Base-by-base conservation (phyloP, 2,888 invertebrate species). In the Eubasilissa splendida region DNA sequence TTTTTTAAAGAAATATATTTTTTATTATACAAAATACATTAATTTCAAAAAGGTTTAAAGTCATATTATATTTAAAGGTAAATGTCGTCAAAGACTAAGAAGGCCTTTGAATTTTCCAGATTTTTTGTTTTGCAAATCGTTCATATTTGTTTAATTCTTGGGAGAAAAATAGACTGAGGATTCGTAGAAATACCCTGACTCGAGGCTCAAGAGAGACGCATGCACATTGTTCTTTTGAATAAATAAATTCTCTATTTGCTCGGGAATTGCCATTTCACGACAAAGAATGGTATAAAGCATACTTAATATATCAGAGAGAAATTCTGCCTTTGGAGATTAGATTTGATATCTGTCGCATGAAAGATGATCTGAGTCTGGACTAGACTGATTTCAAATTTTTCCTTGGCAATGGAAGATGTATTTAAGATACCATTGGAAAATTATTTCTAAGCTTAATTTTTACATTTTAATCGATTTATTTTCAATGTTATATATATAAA, bases 141-240 rank as follows among this genome's bases (percentile, higher is more conserved):
- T 66, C 59, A 76, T 82, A 80, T 82, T 82, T 82, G 79, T 80
- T 74, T 80, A 80, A 82, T 82, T 80, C 75, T 82, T 77, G 74
- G 76, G 74, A 77, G 78, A 22, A 68, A 65, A 79, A 73, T 79
- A 71, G 76, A 42, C 77, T 70, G 50, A 68, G 50, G 50, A 52
- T 68, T 68, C 52, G n/a, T 12, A 66, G 66, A 66, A 66, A 58
- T 58, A 8, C 58, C 4, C n/a, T 66, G 9, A 56, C 74, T 63
- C 58, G 50, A 60, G 22, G 22, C 56, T 22, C 76, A 54, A 31
- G 66, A 53, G 70, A 77, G 65, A 63, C 70, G 66, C 80, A 63
- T 70, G 54, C 56, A 76, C 76, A 82, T 82, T 82, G 80, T 82
- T 82, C 82, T 80, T 82, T 82, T 82, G 82, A 82, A 82, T 80